These are phyloP conservation scores for Pelochelys cantorii DNA, from an alignment of 2,797 vertebrate species.

Conservation along the genomic window DNA sequence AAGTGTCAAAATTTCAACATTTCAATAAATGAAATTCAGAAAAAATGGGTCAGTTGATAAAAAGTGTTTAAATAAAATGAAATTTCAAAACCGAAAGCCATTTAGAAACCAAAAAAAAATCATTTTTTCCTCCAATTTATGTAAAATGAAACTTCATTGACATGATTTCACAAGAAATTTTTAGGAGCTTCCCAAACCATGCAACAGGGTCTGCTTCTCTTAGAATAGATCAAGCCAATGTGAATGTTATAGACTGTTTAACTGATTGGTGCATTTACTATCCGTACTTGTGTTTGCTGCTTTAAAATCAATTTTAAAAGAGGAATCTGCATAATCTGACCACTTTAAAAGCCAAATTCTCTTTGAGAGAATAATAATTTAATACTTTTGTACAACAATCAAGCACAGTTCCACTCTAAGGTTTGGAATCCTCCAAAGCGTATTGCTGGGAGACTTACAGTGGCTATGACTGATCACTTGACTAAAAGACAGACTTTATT, in stretches of 20 bases:
- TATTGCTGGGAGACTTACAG: background rate
- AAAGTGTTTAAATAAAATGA: background rate
- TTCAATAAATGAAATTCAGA: background rate
- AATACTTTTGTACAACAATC: background rate
- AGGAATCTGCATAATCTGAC: background rate
- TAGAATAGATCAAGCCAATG: background rate
- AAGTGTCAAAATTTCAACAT: background rate
- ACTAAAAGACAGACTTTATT: background rate
- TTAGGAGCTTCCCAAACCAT: background rate
- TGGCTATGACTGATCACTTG: background rate
- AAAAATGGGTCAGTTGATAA: background rate
- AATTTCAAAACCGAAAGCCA: background rate
- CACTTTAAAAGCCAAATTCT: conserved; percentile 34
- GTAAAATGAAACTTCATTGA: background rate
- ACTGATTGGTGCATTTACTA: background rate
- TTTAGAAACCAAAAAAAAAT: background rate
- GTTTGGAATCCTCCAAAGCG: background rate
- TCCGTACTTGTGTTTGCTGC: background rate
- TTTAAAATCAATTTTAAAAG: conserved; percentile 22
- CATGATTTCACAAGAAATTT: background rate
- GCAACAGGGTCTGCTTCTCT: conserved; percentile 2
- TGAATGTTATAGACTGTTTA: background rate
- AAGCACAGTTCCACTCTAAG: background rate
- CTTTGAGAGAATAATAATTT: background rate
- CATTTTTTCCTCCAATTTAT: background rate